These are phyloP conservation scores for Dryocosmus kuriphilus DNA, from an alignment of 2,888 invertebrate genomes.

Conservation along the genomic window DNA sequence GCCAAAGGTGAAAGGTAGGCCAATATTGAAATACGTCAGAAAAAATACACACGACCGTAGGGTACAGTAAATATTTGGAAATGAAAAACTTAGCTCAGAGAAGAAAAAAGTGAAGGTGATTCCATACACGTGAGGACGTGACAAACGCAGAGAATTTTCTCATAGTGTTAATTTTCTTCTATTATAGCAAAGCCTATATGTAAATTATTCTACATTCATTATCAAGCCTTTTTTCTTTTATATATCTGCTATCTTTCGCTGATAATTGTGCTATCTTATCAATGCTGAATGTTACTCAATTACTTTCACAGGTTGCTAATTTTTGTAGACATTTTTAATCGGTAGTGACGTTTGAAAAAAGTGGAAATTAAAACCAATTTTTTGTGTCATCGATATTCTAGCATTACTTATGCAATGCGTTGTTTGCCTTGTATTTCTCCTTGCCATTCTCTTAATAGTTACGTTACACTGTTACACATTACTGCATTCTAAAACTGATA, in stretches of 20 bases:
- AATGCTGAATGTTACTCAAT: not conserved
- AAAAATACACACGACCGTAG: too few relatives aligned
- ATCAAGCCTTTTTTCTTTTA: not conserved
- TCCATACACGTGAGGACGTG: not conserved
- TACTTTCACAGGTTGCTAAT: slow-evolving; percentile 3
- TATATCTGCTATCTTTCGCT: slow-evolving; percentile 5
- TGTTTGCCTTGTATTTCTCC: slow-evolving; percentile 19
- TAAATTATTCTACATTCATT: not conserved
- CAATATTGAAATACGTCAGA: too few relatives aligned
- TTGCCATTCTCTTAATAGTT: slow-evolving; percentile 16
- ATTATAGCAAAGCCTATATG: not conserved
- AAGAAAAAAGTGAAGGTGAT: too few relatives aligned
- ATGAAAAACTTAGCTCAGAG: too few relatives aligned
- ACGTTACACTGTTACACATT: too few relatives aligned
- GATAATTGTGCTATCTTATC: slow-evolving; percentile 29
- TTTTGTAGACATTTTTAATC: not conserved
- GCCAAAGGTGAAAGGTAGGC: too few relatives aligned
- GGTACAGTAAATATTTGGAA: too few relatives aligned
- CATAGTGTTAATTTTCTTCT: not conserved
- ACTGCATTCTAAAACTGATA: not conserved
- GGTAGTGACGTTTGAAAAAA: not conserved
- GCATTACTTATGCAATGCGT: slow-evolving; percentile 30
- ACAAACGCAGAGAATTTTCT: not conserved
- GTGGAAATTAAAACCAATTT: not conserved
- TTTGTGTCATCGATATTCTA: not conserved